Base-by-base conservation (phyloP, 2,888 invertebrate genomes). In the Chamaedrilus cognettii region DNA sequence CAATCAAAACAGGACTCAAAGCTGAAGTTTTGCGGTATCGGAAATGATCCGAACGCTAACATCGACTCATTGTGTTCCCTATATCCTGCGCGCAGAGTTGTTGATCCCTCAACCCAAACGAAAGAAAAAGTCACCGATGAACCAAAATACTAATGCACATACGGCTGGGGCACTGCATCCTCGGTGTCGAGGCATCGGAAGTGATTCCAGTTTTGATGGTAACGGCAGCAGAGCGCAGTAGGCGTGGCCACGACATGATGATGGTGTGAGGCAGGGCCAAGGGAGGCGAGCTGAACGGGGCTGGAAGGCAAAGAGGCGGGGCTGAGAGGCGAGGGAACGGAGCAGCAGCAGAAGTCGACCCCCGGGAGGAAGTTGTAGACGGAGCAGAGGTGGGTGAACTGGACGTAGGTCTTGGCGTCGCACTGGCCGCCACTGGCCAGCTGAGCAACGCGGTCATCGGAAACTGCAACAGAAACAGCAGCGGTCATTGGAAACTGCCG, bases 331-430 rank as follows among this genome's bases (percentile, higher is more conserved):
- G 55, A 63, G 65, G n/a, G n/a, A n/a, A n/a, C n/a, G 34, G 62
- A 64, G 60, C 72, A 72, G 68, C 72, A 72, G 65, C 72, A 72
- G 64, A 65, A 70, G 68, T 72, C 71, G 51, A 68, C 61, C 35
- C 61, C 60, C 7, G 71, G 72, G n/a, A 67, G 62, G 68, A 70
- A 71, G 63, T 69, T 64, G 65, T 63, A 59, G 34, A 72, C 70
- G 23, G 64, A 67, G 65, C 72, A 72, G 52, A 68, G 65, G 49
- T 72, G 72, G 4, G 72, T 72, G 65, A 67, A 71, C 64, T 72
- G 72, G 11, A 72, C 70, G 55, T 72, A 72, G 49, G 60, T 68
- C 55, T 72, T 69, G 52, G 57, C 58, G 31, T 51, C 55, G 57
- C 69, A 69, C 28, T 66, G 55, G 2, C 69, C 69, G 1, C 69